Percentiles rank a stretch among this genome's conserved stretches.
phyloP scores from a whole-genome alignment of 2,888 invertebrate species.

The Oligia fasciuncula region DNA sequence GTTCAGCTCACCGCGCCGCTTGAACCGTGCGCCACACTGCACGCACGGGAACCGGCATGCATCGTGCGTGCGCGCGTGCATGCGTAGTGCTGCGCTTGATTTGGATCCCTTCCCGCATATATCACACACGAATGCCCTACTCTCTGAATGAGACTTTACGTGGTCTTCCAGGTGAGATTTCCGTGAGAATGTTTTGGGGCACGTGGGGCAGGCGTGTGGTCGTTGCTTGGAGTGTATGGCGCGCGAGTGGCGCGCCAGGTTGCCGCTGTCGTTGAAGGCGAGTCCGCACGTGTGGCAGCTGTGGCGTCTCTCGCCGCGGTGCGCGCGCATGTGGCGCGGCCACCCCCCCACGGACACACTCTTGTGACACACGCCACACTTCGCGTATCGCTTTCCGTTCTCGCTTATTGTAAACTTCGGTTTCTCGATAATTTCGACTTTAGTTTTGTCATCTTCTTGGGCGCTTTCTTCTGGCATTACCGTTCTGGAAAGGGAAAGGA shows the following conservation, averaged over 20 bases:
- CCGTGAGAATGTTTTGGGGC: conserved; percentile 86
- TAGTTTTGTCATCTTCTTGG: conserved; percentile 6
- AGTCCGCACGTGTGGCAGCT: conserved; percentile 89
- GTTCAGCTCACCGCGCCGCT: conserved; percentile 87
- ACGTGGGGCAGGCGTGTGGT: conserved; percentile 86
- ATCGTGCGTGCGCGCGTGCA: conserved; percentile 84
- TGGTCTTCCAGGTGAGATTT: conserved; percentile 88
- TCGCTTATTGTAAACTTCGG: conserved; percentile 56
- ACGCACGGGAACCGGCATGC: conserved; percentile 82
- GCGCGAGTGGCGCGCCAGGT: conserved; percentile 88
- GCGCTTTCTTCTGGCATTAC: conserved; percentile 14
- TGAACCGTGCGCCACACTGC: conserved; percentile 89
- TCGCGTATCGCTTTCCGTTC: conserved; percentile 68
- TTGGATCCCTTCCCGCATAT: conserved; percentile 88
- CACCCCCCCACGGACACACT: conserved; percentile 75
- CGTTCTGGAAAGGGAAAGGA: conserved; percentile 59
- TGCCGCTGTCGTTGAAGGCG: conserved; percentile 85
- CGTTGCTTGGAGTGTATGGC: conserved; percentile 85
- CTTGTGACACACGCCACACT: conserved; percentile 84
- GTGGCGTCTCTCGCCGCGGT: conserved; percentile 80
- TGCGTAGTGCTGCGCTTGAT: conserved; percentile 87
- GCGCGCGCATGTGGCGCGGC: conserved; percentile 85
- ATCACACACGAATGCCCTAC: conserved; percentile 88
- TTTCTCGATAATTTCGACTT: conserved; percentile 38
- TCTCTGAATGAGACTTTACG: conserved; percentile 82